Evolutionary conservation across 2,888 invertebrate genomes (phyloP).

Genomic region (Neoitamus cyanurus): DNA sequence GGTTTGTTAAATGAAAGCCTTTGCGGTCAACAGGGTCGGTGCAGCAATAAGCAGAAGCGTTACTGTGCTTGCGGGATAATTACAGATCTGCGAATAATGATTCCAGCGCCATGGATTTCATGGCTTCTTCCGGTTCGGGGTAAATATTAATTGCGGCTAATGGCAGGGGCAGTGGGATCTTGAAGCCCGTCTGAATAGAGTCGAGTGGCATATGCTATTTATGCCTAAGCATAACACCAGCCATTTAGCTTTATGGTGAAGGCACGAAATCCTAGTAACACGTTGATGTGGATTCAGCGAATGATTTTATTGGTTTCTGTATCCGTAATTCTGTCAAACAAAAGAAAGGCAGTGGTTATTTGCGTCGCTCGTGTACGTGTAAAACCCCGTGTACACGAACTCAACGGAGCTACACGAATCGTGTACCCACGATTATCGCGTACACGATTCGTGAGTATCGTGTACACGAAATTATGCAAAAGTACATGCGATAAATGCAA

Average conservation of each 20-base stretch:
- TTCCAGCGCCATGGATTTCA: conserved; percentile 16
- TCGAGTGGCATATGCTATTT: background rate
- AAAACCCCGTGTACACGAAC: no score
- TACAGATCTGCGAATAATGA: conserved; percentile 38
- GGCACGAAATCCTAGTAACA: no score
- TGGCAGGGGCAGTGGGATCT: background rate
- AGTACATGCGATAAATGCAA: no score
- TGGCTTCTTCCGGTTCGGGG: background rate
- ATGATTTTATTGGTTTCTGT: no score
- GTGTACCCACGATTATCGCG: no score
- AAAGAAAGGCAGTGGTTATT: no score
- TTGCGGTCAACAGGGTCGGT: conserved; percentile 22
- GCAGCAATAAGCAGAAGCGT: conserved; percentile 15
- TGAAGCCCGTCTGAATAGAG: background rate
- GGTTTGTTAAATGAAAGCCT: background rate
- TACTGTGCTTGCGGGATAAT: conserved; percentile 19
- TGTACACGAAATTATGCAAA: no score
- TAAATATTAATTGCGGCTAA: background rate
- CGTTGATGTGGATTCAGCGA: no score
- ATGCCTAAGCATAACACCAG: background rate
- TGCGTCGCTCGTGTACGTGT: no score
- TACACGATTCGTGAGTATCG: no score
- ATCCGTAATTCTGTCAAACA: no score
- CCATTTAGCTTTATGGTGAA: background rate
- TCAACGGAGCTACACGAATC: no score